phyloP scores from a whole-genome alignment of 2,797 vertebrate species.

The Acrossocheilus fasciatus region DNA sequence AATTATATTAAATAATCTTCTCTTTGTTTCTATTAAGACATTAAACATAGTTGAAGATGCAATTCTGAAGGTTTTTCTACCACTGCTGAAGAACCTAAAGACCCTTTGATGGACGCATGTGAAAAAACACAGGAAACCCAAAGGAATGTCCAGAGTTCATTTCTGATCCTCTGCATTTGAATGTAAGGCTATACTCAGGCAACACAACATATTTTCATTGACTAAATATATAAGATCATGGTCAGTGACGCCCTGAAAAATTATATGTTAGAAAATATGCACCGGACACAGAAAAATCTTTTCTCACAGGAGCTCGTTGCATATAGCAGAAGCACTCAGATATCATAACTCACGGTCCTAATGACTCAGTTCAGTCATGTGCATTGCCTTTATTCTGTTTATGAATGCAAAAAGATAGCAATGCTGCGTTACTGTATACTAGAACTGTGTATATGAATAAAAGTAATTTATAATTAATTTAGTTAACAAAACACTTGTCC shows the following conservation, averaged over 20 bases:
- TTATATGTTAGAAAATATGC: slow-evolving; percentile 70
- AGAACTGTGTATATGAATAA: neutral
- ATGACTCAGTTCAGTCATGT: neutral
- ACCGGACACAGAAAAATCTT: slow-evolving; percentile 39
- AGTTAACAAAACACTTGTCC: neutral
- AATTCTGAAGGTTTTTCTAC: neutral
- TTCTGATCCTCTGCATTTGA: slow-evolving; percentile 70
- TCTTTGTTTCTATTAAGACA: neutral
- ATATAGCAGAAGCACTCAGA: neutral
- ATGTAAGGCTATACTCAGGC: slow-evolving; percentile 64
- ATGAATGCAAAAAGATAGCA: neutral
- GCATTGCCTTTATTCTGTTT: neutral
- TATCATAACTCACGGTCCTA: neutral
- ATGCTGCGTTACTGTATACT: neutral
- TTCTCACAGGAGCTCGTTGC: slow-evolving; percentile 21
- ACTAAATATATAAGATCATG: slow-evolving; percentile 76
- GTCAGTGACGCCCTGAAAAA: slow-evolving; percentile 76
- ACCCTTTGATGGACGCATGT: slow-evolving; percentile 46
- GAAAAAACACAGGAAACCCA: slow-evolving; percentile 69
- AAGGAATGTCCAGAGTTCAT: slow-evolving; percentile 72
- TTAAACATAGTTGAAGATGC: neutral
- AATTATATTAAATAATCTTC: neutral
- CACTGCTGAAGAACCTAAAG: slow-evolving; percentile 15
- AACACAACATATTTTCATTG: slow-evolving; percentile 70
- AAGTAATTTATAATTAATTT: neutral